Base-by-base conservation (phyloP, 2,797 vertebrate genomes). In the Paedocypris micromegethes region DNA sequence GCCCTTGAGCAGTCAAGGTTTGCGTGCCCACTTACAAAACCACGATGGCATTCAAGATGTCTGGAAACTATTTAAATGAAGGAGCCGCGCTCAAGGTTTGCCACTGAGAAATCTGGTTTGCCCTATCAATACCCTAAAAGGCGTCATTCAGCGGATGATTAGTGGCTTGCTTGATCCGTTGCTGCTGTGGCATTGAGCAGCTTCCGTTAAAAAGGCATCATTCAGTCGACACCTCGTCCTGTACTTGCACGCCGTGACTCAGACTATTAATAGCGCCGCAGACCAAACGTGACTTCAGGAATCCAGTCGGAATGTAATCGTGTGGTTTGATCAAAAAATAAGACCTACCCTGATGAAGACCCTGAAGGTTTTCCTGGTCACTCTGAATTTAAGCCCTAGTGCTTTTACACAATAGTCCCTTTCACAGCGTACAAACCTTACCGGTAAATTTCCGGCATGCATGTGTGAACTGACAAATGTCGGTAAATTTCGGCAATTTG, bases 211-310 rank as follows among this genome's bases (percentile, higher is more conserved):
- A 67, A 58, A 58, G 41, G 40, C 65, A 58, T 67, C 9, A 5
- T 58, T 58, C 40, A 49, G 54, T 44, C 64, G 3, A 9, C 43
- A 40, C 60, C 55, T 58, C 39, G 9, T 55, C 51, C 37, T 54
- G 51, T 52, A 42, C 46, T 38, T 8, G 41, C 64, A 72, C 75
- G 75, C 72, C 78, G 70, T 73, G 73, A 66, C 77, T 72, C 76
- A 61, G 67, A 72, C 81, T 87, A 88, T 88, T 87, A 85, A 82
- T 87, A 88, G 82, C 64, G 9, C 73, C 52, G 41, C 58, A 66
- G 72, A 66, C 40, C 37, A 59, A 56, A 58, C 52, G 53, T 42
- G 74, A 66, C 78, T 75, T 77, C 78, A 77, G 70, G 78, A 84
- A 81, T 75, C 72, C 83, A 83, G 86, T 83, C 23, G 23, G 23